Percentiles rank a stretch among this genome's conserved stretches.
phyloP scores from a whole-genome alignment of 2,797 vertebrate species.

The Rhadinocentrus ornatus region DNA sequence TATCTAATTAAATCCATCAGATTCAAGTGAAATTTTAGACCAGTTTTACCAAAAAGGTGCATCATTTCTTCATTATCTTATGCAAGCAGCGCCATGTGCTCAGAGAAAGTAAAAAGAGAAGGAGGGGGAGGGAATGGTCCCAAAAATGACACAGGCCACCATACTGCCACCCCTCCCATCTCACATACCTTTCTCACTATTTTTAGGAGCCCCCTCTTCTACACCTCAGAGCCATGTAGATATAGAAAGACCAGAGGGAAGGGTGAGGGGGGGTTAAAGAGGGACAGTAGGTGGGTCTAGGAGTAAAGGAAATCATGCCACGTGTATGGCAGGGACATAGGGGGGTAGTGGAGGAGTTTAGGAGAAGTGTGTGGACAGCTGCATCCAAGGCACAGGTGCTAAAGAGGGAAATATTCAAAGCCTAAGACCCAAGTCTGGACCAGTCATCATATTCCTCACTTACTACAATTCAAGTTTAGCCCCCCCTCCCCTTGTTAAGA shows the following conservation, averaged over 20 bases:
- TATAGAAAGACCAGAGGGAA: constrained; percentile 57
- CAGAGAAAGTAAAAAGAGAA: constrained; percentile 54
- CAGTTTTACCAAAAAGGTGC: not conserved
- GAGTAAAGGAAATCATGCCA: constrained; percentile 46
- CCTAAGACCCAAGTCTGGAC: not conserved
- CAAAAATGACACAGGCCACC: constrained; percentile 67
- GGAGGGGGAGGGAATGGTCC: constrained; percentile 40
- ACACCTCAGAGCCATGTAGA: constrained; percentile 61
- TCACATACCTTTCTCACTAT: constrained; percentile 79
- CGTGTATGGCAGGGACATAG: constrained; percentile 34
- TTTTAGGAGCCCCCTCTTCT: constrained; percentile 74
- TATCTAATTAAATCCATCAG: not conserved
- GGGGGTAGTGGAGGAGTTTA: constrained; percentile 38
- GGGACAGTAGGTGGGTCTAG: constrained; percentile 46
- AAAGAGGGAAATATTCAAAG: constrained; percentile 49
- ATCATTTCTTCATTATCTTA: constrained; percentile 27
- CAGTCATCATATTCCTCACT: constrained; percentile 17
- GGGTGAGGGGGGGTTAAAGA: constrained; percentile 25
- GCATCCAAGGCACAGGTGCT: constrained; percentile 70
- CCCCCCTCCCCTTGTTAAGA: not conserved
- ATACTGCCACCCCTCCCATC: constrained; percentile 48
- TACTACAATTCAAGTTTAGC: constrained; percentile 4
- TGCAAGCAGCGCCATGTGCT: constrained; percentile 33
- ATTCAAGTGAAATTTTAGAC: not conserved
- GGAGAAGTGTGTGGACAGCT: constrained; percentile 74